Conservation (phyloP, 2,113 vertebrate genomes). For the Aix galericulata region DNA sequence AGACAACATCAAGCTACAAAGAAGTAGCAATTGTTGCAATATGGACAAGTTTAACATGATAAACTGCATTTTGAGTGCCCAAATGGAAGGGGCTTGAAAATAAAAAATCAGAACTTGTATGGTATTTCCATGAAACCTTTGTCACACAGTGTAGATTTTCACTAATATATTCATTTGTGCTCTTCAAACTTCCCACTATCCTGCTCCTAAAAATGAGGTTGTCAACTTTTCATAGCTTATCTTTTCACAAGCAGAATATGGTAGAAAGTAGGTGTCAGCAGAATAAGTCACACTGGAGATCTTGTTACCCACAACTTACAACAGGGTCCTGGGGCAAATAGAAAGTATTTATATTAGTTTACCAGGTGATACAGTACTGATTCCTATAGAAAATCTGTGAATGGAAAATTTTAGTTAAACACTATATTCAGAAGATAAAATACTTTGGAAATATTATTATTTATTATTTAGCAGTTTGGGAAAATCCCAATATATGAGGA, state of each 20-base stretch:
- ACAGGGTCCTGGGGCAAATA: background rate
- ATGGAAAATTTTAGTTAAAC: conserved; percentile 36
- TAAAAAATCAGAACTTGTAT: background rate
- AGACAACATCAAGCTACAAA: background rate
- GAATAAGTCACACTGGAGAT: background rate
- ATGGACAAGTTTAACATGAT: background rate
- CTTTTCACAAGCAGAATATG: background rate
- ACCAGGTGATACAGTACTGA: conserved; percentile 17
- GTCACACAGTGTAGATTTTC: background rate
- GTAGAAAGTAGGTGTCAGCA: background rate
- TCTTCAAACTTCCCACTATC: background rate
- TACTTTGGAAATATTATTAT: background rate
- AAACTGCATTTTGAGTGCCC: background rate
- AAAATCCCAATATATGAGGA: background rate
- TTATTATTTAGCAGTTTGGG: background rate
- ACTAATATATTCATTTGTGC: background rate
- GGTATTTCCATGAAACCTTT: background rate
- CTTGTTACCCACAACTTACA: background rate
- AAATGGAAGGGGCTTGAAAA: background rate
- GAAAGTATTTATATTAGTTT: conserved; percentile 36
- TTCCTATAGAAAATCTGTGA: conserved; percentile 51
- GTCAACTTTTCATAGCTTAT: background rate
- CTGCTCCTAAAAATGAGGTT: background rate
- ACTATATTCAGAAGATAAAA: background rate
- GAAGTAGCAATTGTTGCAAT: background rate